Percentiles rank a stretch among this genome's conserved stretches.
Evolutionary conservation across 2,888 invertebrate species (phyloP).

Genomic region (Drosophila melanosoma): DNA sequence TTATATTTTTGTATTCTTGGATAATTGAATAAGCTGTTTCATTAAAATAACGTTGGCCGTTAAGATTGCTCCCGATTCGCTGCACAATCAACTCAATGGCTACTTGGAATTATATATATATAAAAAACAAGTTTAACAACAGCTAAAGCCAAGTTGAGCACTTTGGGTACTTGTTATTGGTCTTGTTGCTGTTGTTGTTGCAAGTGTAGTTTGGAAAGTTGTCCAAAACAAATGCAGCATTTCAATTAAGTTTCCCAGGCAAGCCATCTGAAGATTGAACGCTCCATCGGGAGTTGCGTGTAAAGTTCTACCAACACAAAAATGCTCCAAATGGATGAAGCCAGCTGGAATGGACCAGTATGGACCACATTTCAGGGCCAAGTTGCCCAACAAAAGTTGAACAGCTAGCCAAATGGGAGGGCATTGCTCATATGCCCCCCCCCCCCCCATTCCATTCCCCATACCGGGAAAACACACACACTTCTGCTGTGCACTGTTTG

Average conservation of each 20-base stretch:
- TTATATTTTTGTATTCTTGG: neutral
- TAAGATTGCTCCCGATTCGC: slow-evolving; percentile 14
- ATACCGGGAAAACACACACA: neutral
- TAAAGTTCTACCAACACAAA: slow-evolving; percentile 31
- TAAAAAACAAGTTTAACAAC: slow-evolving; percentile 41
- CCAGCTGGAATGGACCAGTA: slow-evolving; percentile 16
- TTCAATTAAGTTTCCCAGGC: slow-evolving; percentile 66
- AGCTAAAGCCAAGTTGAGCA: slow-evolving; percentile 35
- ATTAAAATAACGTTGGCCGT: neutral
- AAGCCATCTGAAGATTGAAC: slow-evolving; percentile 60
- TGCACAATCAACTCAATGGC: slow-evolving; percentile 47
- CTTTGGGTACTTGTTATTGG: slow-evolving; percentile 18
- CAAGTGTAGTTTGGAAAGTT: slow-evolving; percentile 29
- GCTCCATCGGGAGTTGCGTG: slow-evolving; percentile 58
- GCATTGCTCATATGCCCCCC: slow-evolving; percentile 60
- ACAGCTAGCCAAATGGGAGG: slow-evolving; percentile 48
- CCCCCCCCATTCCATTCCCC: neutral
- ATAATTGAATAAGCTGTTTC: neutral
- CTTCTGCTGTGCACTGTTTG: neutral
- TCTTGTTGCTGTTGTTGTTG: slow-evolving; percentile 1
- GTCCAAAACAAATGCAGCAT: slow-evolving; percentile 65
- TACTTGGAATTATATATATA: slow-evolving; percentile 22
- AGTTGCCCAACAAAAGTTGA: slow-evolving; percentile 58
- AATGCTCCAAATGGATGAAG: slow-evolving; percentile 46
- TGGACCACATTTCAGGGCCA: slow-evolving; percentile 31